Percentiles rank a stretch among this genome's conserved stretches.
Evolutionary conservation across 2,797 vertebrate species (phyloP).

Genomic region (Pangasius krempfi): DNA sequence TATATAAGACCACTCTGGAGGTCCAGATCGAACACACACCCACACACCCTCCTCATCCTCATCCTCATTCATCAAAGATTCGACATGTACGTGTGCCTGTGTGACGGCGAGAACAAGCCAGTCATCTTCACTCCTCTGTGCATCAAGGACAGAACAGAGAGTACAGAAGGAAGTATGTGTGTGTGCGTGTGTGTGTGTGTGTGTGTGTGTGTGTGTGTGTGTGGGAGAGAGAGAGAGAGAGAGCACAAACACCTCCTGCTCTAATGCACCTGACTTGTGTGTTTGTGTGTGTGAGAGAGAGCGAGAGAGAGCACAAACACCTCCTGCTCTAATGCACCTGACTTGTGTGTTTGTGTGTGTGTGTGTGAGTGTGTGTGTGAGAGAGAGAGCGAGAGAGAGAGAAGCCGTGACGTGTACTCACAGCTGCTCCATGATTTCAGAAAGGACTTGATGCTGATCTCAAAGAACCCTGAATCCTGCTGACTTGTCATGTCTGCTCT

Average conservation of each 20-base stretch:
- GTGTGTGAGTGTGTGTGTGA: too few relatives aligned
- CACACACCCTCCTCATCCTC: background rate
- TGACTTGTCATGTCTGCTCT: conserved; percentile 93
- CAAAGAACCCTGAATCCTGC: conserved; percentile 99
- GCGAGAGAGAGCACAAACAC: background rate
- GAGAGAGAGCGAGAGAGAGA: background rate
- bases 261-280: conserved; percentile 21
- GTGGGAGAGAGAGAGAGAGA: background rate
- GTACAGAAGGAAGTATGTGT: background rate
- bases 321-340: conserved; percentile 7
- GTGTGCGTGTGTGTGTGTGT: too few relatives aligned
- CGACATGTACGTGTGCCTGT: background rate
- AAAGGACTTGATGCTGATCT: conserved; percentile 99
- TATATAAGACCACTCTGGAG: conserved; percentile 34
- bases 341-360: background rate
- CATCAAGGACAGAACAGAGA: background rate
- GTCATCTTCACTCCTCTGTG: background rate
- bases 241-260: conserved; percentile 1
- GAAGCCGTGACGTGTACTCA: conserved; percentile 79
- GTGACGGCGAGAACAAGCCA: background rate
- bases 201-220: too few relatives aligned
- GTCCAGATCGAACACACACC: background rate
- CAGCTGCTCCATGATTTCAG: conserved; percentile 98
- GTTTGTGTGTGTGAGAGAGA: background rate
- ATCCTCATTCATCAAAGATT: background rate